Base-by-base conservation (phyloP, 2,888 invertebrate genomes). In the Dynastes maya region DNA sequence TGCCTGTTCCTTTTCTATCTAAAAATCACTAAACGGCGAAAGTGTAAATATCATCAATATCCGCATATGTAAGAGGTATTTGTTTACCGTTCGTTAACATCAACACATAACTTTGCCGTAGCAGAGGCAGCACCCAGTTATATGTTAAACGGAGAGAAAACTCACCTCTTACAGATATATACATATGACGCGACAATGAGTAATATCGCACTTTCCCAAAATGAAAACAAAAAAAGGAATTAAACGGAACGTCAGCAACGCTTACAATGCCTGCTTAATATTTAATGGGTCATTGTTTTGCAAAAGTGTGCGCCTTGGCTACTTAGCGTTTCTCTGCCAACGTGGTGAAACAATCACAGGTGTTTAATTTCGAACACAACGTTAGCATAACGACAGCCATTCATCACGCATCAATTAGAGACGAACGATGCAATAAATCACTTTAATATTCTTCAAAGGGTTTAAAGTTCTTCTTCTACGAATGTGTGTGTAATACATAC, bases 221-320 rank as follows among this genome's bases (percentile, higher is more conserved):
- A 55, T 55, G 32, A 58, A 71, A 53, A 51, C 3, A 51, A 68
- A 45, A 68, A 8, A 45, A 45, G 8, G 11, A 45, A 45, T 0
- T 45, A 45, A 8, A 45, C 11, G 45, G 45, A 45, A 16, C 71
- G 55, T 27, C 37, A 16, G 32, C 27, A 27, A 61, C n/a, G 58
- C 72, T 61, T 40, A 78, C 78, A 78, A 78, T 78, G 55, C 72
- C 78, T 74, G 67, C 63, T 78, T 78, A 78, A 65, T 63, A 78
- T 74, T 78, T 78, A 78, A 78, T 78, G 74, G 65, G 72, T 78
- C 72, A 72, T 78, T 78, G 78, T 78, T 72, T 71, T 55, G 55
- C 63, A 13, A 63, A 63, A 32, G 63, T 63, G 29, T 63, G 29
- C 29, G 2, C 29, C 9, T 32, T 29, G 32, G 9, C 32, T 63